These are phyloP conservation scores for Osmoderma eremita DNA, from an alignment of 2,888 invertebrate genomes.

Conservation along the genomic window DNA sequence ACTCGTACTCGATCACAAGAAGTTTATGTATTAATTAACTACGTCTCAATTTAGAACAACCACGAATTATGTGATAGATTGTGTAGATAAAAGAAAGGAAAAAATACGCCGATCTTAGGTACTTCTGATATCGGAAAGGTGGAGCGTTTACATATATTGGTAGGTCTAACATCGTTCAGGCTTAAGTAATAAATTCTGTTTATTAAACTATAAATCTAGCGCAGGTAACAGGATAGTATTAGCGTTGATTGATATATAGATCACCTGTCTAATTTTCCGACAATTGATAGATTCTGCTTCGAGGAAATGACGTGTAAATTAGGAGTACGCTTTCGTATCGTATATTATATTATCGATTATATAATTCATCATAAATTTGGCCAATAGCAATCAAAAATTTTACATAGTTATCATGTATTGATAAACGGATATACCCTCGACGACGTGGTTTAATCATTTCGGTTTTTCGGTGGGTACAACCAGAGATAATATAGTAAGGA, in stretches of 20 bases:
- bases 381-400: no score
- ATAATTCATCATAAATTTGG: no score
- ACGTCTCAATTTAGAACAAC: conserved; percentile 12
- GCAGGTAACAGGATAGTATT: conserved; percentile 26
- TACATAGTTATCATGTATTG: no score
- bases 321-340: conserved; percentile 12
- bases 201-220: conserved; percentile 35
- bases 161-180: conserved; percentile 5
- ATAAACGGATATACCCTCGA: no score
- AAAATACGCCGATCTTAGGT: conserved; percentile 22
- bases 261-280: conserved; percentile 42
- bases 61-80: conserved; percentile 33
- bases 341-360: conserved; percentile 13
- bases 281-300: conserved; percentile 34
- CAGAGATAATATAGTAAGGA: no score
- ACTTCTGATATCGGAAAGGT: conserved; percentile 29
- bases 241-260: conserved; percentile 41
- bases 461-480: no score
- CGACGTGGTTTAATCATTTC: no score
- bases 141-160: neutral
- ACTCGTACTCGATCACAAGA: conserved; percentile 12
- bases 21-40: conserved; percentile 17
- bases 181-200: conserved; percentile 16
- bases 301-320: conserved; percentile 24
- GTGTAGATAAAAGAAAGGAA: conserved; percentile 19